Conservation (phyloP, 1,140 invertebrate species). For the Lethocerus indicus region DNA sequence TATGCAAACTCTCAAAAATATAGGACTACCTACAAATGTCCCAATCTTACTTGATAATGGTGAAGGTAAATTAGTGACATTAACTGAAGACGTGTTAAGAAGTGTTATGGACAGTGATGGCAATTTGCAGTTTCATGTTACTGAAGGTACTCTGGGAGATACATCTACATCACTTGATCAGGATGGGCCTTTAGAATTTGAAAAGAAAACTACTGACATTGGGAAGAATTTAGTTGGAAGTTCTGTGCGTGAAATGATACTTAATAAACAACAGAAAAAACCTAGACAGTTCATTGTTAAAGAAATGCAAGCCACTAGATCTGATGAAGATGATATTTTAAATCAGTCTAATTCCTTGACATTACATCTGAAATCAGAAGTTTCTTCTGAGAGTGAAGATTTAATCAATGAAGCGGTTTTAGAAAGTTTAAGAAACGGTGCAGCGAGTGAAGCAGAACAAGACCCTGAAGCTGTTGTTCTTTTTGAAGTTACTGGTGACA, state of each 20-base stretch:
- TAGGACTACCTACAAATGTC: slow-evolving; percentile 32
- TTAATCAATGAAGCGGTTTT: slow-evolving; percentile 14
- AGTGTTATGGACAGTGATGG: slow-evolving; percentile 32
- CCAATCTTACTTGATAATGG: slow-evolving; percentile 34
- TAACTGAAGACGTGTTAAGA: slow-evolving; percentile 34
- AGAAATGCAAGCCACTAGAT: slow-evolving; percentile 10
- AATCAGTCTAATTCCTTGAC: neutral
- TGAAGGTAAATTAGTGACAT: slow-evolving; percentile 33
- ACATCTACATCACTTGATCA: too few species aligned
- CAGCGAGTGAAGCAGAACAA: slow-evolving; percentile 12
- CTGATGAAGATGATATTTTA: slow-evolving; percentile 5
- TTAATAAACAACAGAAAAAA: slow-evolving; percentile 2
- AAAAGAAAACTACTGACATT: neutral
- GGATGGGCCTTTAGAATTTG: too few species aligned
- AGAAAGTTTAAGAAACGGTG: slow-evolving; percentile 14
- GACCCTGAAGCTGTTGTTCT: slow-evolving; percentile 21
- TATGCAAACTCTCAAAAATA: slow-evolving; percentile 31
- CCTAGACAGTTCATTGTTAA: slow-evolving; percentile 12
- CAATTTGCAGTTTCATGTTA: slow-evolving; percentile 32
- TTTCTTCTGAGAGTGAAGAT: slow-evolving; percentile 5
- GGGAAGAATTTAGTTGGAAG: neutral
- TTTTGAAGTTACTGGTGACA: slow-evolving; percentile 19
- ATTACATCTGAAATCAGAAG: slow-evolving; percentile 1
- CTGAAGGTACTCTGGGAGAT: slow-evolving; percentile 22
- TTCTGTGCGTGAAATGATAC: neutral